These are phyloP conservation scores for Leptonema lineaticorne DNA, from an alignment of 1,140 invertebrate genomes.

Conservation along the genomic window DNA sequence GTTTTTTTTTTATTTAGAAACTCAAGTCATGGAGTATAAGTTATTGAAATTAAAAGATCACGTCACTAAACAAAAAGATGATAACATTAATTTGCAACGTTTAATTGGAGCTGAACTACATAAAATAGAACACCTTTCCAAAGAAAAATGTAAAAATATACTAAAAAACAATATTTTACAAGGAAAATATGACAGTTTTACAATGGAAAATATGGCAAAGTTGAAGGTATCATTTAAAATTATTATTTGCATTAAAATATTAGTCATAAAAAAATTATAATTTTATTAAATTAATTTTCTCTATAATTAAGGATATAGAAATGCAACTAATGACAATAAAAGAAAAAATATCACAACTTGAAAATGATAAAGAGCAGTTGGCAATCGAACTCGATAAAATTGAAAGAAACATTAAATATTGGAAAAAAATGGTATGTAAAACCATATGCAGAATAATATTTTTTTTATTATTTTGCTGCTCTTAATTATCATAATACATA, in stretches of 20 bases:
- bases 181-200: slow-evolving; percentile 59
- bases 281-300: background rate
- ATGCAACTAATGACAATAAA: slow-evolving; percentile 63
- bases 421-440: slow-evolving; percentile 70
- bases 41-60: slow-evolving; percentile 67
- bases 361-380: slow-evolving; percentile 64
- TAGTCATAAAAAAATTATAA: background rate
- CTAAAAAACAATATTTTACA: slow-evolving; percentile 63
- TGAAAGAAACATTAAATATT: slow-evolving; percentile 70
- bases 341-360: slow-evolving; percentile 65
- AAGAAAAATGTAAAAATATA: slow-evolving; percentile 60
- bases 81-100: slow-evolving; percentile 59
- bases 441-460: background rate
- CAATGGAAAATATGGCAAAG: slow-evolving; percentile 57
- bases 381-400: slow-evolving; percentile 62
- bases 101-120: slow-evolving; percentile 61
- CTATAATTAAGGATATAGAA: slow-evolving; percentile 59
- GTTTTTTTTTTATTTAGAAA: slow-evolving; percentile 54
- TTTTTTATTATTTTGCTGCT: too few relatives aligned
- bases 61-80: slow-evolving; percentile 58
- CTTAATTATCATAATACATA: too few relatives aligned
- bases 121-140: slow-evolving; percentile 61
- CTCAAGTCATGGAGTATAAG: slow-evolving; percentile 74
- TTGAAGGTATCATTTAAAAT: slow-evolving; percentile 47
- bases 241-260: background rate